Evolutionary conservation across 2,113 vertebrate genomes (phyloP).

Genomic region (Strix uralensis): DNA sequence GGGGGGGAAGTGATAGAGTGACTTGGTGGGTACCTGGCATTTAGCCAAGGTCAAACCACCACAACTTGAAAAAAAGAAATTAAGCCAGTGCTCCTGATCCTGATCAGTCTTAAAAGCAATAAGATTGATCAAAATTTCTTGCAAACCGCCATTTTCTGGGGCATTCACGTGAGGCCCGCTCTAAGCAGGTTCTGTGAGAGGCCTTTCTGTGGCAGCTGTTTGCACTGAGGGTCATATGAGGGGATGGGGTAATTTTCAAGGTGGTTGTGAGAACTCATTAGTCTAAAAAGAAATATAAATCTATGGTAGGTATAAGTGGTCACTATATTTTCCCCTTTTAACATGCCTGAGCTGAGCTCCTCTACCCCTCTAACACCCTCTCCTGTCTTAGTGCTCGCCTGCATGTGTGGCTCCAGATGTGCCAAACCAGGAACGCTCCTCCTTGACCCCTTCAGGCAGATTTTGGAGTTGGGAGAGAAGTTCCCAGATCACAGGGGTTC

Average conservation of each 20-base stretch:
- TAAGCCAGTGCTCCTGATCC: background rate
- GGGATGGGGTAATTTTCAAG: background rate
- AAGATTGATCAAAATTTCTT: background rate
- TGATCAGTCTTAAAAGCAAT: background rate
- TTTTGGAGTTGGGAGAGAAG: background rate
- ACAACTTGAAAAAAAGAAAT: background rate
- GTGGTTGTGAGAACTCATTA: background rate
- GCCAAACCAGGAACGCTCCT: rapidly evolving
- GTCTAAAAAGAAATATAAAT: background rate
- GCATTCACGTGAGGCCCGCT: rapidly evolving
- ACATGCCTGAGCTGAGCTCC: rapidly evolving
- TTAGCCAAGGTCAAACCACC: no score
- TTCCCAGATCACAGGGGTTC: background rate
- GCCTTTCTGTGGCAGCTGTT: rapidly evolving
- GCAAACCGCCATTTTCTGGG: background rate
- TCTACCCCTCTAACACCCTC: background rate
- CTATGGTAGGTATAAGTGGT: background rate
- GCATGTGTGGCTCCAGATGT: rapidly evolving
- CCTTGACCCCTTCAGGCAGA: background rate
- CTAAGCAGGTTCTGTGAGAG: background rate
- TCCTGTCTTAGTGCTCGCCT: rapidly evolving
- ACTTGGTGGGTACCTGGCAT: no score
- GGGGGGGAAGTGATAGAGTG: no score
- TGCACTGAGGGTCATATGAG: rapidly evolving
- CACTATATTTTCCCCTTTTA: background rate